Conservation (phyloP, 2,113 vertebrate species). For the Salvelinus sp. region DNA sequence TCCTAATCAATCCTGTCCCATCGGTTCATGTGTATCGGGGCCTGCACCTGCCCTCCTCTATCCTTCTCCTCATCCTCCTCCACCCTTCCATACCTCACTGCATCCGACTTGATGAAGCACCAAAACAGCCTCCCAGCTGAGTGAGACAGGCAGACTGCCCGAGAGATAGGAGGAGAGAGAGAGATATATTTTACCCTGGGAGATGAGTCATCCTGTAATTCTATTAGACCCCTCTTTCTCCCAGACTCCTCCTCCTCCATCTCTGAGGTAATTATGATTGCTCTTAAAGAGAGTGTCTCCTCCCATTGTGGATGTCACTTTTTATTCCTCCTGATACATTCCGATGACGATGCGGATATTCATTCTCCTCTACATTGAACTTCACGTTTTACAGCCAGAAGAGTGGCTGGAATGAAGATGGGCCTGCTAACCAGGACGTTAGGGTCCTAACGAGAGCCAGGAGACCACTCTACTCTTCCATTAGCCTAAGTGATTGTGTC, state of each 20-base stretch:
- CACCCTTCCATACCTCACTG: constrained; percentile 13
- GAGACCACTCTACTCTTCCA: constrained; percentile 40
- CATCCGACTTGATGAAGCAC: constrained; percentile 8
- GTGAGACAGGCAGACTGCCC: not conserved
- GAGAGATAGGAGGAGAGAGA: not conserved
- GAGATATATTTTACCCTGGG: not conserved
- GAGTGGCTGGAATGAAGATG: constrained; percentile 10
- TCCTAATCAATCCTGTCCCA: constrained; percentile 60
- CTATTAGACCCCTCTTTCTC: constrained; percentile 15
- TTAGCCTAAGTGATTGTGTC: constrained; percentile 41
- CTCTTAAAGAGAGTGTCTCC: not conserved
- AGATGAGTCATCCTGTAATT: constrained; percentile 46
- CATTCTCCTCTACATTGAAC: not conserved
- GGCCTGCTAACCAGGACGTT: not conserved
- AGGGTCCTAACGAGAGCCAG: constrained; percentile 38
- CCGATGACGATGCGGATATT: not conserved
- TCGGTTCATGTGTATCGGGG: constrained; percentile 32
- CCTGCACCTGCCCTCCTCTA: constrained; percentile 33
- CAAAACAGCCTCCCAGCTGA: constrained; percentile 29
- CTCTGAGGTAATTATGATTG: not conserved
- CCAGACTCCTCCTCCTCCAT: constrained; percentile 1
- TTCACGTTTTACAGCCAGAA: not conserved
- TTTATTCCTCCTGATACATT: not conserved
- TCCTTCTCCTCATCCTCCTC: constrained; percentile 30
- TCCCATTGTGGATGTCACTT: not conserved